These are phyloP conservation scores for Carlito syrichta DNA, from an alignment of 2,113 vertebrate species.

Conservation along the genomic window DNA sequence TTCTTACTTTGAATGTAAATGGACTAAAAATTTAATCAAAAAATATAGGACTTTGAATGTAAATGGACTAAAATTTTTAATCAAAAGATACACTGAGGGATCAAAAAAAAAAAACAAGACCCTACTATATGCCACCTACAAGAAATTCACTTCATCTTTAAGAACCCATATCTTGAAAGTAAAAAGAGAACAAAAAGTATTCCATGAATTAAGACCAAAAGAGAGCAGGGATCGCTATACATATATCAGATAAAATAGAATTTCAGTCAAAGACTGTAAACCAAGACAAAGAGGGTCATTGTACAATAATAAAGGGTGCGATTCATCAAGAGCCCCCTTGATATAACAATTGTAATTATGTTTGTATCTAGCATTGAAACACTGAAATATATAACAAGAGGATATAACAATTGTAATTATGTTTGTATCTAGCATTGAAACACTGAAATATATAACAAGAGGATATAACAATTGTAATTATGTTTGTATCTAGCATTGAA, in stretches of 20 bases:
- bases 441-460: too few species aligned
- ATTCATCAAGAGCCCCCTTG: not conserved
- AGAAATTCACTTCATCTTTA: not conserved
- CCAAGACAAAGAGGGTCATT: not conserved
- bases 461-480: too few species aligned
- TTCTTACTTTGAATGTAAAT: not conserved
- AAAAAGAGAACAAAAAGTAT: not conserved
- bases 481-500: too few species aligned
- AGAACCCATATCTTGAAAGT: not conserved
- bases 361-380: too few species aligned
- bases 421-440: too few species aligned
- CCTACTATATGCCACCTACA: not conserved
- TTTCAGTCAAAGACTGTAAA: not conserved
- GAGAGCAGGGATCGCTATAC: not conserved
- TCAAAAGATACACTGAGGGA: not conserved
- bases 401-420: too few species aligned
- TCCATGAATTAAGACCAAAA: not conserved
- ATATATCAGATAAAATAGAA: not conserved
- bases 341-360: not conserved
- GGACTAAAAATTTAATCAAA: not conserved
- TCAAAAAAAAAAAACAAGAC: not conserved
- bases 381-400: not conserved
- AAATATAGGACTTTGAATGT: not conserved
- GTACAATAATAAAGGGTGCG: not conserved
- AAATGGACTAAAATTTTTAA: not conserved